These are phyloP conservation scores for Tetranychus urticae DNA, from an alignment of 1,140 invertebrate genomes.

Conservation along the genomic window DNA sequence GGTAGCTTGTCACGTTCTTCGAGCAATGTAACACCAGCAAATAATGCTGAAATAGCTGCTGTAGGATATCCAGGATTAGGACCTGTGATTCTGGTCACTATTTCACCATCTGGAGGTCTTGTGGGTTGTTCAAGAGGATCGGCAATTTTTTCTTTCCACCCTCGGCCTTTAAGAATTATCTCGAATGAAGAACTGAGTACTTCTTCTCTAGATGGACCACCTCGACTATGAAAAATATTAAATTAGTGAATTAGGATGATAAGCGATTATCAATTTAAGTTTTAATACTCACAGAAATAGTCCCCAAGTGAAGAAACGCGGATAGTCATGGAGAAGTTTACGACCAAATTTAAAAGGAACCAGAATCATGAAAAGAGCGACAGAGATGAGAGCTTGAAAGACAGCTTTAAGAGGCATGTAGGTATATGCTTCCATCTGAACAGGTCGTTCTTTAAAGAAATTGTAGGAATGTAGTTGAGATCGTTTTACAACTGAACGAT, in stretches of 20 bases:
- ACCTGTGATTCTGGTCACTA: slow-evolving; percentile 19
- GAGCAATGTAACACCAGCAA: slow-evolving; percentile 45
- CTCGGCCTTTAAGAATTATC: slow-evolving; percentile 51
- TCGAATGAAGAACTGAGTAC: slow-evolving; percentile 35
- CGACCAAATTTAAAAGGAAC: not conserved
- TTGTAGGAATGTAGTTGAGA: slow-evolving; percentile 47
- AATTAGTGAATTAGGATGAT: too few species aligned
- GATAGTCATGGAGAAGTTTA: not conserved
- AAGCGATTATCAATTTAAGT: too few species aligned
- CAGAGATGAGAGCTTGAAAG: not conserved
- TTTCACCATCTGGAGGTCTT: slow-evolving; percentile 33
- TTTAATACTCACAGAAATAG: not conserved
- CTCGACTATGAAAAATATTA: too few species aligned
- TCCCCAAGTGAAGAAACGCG: not conserved
- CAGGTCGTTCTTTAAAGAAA: slow-evolving; percentile 34
- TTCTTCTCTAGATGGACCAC: slow-evolving; percentile 35
- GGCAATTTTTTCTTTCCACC: not conserved
- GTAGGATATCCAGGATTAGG: slow-evolving; percentile 48
- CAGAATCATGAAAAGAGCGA: not conserved
- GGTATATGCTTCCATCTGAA: slow-evolving; percentile 22
- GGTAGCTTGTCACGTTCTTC: slow-evolving; percentile 35
- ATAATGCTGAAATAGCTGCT: slow-evolving; percentile 43
- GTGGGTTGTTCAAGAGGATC: slow-evolving; percentile 19
- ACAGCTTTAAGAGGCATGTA: not conserved
- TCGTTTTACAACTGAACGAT: slow-evolving; percentile 47